phyloP scores from a whole-genome alignment of 2,888 invertebrate genomes.

The Diplolepis rosae region DNA sequence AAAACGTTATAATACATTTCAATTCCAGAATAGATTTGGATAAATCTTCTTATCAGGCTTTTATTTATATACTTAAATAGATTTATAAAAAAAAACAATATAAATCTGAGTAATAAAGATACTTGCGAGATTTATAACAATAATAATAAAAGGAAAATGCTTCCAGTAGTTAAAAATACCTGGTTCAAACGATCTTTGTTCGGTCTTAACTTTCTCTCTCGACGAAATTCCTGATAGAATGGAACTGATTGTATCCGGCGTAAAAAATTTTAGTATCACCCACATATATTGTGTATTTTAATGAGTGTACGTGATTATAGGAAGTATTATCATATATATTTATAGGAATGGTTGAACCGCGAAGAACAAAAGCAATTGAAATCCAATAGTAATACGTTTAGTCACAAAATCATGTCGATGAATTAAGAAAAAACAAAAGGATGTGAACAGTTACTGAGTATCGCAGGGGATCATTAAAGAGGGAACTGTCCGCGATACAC shows the following conservation, averaged over 20 bases:
- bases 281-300: conserved; percentile 14
- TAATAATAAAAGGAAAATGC: background rate
- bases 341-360: conserved; percentile 1
- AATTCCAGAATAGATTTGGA: too few species aligned
- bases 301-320: background rate
- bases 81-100: too few species aligned
- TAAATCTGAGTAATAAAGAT: too few species aligned
- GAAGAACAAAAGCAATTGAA: background rate
- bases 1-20: too few species aligned
- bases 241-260: background rate
- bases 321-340: too few species aligned
- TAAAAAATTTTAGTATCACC: conserved; percentile 23
- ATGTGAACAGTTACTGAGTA: background rate
- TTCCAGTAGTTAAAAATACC: background rate
- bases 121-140: too few species aligned
- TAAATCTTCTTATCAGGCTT: background rate
- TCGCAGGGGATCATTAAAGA: background rate
- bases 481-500: conserved; percentile 32
- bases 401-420: background rate
- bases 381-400: background rate
- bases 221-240: conserved; percentile 1
- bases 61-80: too few species aligned
- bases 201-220: background rate
- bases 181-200: background rate
- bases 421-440: background rate